Evolutionary conservation across 2,797 vertebrate genomes (phyloP), one percentile per base, ranked within the genome.

Genomic region (Parotocinclus haroldoi): DNA sequence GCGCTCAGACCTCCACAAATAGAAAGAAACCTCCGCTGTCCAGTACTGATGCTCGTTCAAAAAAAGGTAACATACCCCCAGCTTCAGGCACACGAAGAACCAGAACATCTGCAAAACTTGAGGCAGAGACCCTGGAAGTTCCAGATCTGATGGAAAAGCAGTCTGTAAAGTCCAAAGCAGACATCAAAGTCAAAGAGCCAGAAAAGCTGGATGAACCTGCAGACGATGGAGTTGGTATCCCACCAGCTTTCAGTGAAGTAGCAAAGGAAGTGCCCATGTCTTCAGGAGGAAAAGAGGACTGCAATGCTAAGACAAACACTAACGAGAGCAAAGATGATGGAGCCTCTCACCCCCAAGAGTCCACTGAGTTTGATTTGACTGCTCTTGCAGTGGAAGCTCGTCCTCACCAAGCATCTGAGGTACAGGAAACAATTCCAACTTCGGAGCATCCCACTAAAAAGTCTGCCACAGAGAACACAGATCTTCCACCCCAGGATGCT

Each of bases 221-320:
- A 45, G 9, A 27, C 36, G 27, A 67, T 13, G 55, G 51, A 7
- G 63, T 58, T 9, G 40, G 36, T 0, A 83, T 84, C 7, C 66
- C 36, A 69, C 0, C 82, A 82, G 78, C 76, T 3, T 79, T 72
- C 27, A 9, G 10, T 27, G 37, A 75, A 19, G 14, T 3, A 0
- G 39, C 55, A 45, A 54, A 27, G 14, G 10, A 19, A 46, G 36
- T 42, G 16, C 5, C 27, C 5, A 27, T 27, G 27, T 27, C 27
- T 27, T 27, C 27, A 27, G 27, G 27, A 27, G 27, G 27, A 2
- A 5, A 27, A 27, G 27, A 27, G 27, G 3, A 13, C n/a, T n/a
- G n/a, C n/a, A n/a, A n/a, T n/a, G n/a, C n/a, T n/a, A n/a, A n/a
- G n/a, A n/a, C n/a, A n/a, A n/a, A n/a, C 13, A 7, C 16, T 65